Conservation (phyloP, 1,140 invertebrate genomes). For the Trichomalopsis sarcophagae region DNA sequence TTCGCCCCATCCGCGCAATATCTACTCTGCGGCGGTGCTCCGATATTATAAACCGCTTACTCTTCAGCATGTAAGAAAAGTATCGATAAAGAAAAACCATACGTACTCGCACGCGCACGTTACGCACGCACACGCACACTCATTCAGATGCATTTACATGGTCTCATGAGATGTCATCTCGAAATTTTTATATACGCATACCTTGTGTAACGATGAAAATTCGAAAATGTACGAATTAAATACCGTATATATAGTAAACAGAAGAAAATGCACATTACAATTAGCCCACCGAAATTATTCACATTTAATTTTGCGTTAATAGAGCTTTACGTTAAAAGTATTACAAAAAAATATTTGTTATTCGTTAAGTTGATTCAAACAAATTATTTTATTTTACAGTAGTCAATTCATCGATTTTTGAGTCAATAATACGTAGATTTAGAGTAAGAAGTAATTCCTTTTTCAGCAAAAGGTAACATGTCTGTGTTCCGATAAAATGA, state of each 20-base stretch:
- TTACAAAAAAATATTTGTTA: slow-evolving; percentile 41
- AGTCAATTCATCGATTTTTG: slow-evolving; percentile 54
- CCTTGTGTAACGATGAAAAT: slow-evolving; percentile 11
- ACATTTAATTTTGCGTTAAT: slow-evolving; percentile 19
- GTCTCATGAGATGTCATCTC: slow-evolving; percentile 11
- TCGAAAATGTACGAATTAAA: slow-evolving; percentile 28
- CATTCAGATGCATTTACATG: slow-evolving; percentile 45
- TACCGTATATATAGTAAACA: slow-evolving; percentile 18
- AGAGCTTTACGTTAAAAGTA: slow-evolving; percentile 18
- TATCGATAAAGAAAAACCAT: slow-evolving; percentile 59
- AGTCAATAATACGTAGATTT: slow-evolving; percentile 60
- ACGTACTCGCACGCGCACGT: slow-evolving; percentile 55
- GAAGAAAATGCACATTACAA: slow-evolving; percentile 20
- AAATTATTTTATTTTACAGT: slow-evolving; percentile 38
- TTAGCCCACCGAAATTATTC: slow-evolving; percentile 49
- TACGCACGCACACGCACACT: slow-evolving; percentile 38
- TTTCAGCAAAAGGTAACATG: slow-evolving; percentile 6
- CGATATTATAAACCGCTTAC: slow-evolving; percentile 47
- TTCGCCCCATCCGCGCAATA: slow-evolving; percentile 42
- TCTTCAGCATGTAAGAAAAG: slow-evolving; percentile 60
- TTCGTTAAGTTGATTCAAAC: slow-evolving; percentile 53
- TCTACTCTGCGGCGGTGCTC: slow-evolving; percentile 47
- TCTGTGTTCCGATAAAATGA: slow-evolving; percentile 39
- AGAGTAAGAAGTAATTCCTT: slow-evolving; percentile 56
- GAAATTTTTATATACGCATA: slow-evolving; percentile 38